Base-by-base conservation (phyloP, 2,888 invertebrate genomes). In the Iselma pallidipennis region DNA sequence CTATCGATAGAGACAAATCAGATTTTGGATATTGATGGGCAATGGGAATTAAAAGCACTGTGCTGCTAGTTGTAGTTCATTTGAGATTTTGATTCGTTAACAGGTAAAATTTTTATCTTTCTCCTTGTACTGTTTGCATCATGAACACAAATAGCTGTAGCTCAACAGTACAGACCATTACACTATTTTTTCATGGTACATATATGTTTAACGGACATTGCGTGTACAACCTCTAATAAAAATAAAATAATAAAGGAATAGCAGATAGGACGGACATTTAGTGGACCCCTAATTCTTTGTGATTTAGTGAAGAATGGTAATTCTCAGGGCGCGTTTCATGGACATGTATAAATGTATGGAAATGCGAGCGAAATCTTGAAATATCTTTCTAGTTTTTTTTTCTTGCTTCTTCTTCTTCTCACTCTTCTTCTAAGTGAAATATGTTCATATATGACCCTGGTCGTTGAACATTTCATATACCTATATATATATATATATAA, bases 321-420 rank as follows among this genome's bases (percentile, higher is more conserved):
- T 72, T 70, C 65, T 64, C 63, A 63, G 68, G 67, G 69, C 67
- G 66, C 64, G 69, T 67, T 62, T 67, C 65, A 67, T 63, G 69
- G 73, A 71, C 75, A 71, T 68, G 71, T 72, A 75, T 74, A 74
- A 74, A 75, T 75, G 73, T 71, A 74, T 72, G 72, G 69, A 74
- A 75, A 72, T 74, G 67, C 63, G 67, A 67, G 64, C 65, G 68
- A 73, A 73, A 74, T 72, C 72, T 72, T 74, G 73, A 69, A 73
- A 73, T 71, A 73, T 74, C 71, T 72, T 72, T 21, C 69, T 67
- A 69, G 48, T 58, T 58, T 62, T 60, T 60, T 54, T 23, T 21
- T 45, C 4, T 37, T 16, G 5, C 14, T 31, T 12, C 6, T 2
- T 12, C 29, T 10, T n/a, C 52, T 42, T 52, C 52, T 23, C 51